A percentile compares a stretch with the other conserved stretches of the same genome.
phyloP scores from a whole-genome alignment of 2,797 vertebrate genomes.

The Monodelphis domestica region DNA sequence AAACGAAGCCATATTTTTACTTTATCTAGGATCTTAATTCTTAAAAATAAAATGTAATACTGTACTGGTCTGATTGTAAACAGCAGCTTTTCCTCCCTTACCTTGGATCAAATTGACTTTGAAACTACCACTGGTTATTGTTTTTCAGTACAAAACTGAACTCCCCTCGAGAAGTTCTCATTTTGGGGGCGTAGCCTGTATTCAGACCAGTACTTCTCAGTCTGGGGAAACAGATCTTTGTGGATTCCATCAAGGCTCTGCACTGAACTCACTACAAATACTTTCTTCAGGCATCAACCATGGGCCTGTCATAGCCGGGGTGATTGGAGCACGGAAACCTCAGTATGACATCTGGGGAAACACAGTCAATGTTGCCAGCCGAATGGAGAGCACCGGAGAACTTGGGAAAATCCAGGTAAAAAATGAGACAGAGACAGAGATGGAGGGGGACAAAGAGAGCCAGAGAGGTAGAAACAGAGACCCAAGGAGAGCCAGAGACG shows the following conservation, averaged over 20 bases:
- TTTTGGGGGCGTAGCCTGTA: not conserved
- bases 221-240: not conserved
- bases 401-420: constrained; percentile 98
- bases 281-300: constrained; percentile 94
- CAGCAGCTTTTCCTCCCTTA: not conserved
- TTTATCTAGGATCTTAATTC: not conserved
- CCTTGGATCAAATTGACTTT: not conserved
- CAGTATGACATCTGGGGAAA: constrained; percentile 99
- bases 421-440: fast-evolving
- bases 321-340: constrained; percentile 97
- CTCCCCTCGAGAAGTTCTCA: not conserved
- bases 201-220: not conserved
- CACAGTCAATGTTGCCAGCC: constrained; percentile 97
- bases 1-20: not conserved
- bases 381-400: constrained; percentile 98
- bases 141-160: not conserved
- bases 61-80: not conserved
- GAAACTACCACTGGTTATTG: not conserved
- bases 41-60: not conserved
- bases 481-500: fast-evolving
- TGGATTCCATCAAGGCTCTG: not conserved
- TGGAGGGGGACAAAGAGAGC: too few relatives aligned
- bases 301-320: constrained; percentile 96
- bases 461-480: fast-evolving
- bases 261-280: not conserved